These are phyloP conservation scores for Chorisops tibialis DNA, from an alignment of 2,888 invertebrate genomes.

Conservation along the genomic window DNA sequence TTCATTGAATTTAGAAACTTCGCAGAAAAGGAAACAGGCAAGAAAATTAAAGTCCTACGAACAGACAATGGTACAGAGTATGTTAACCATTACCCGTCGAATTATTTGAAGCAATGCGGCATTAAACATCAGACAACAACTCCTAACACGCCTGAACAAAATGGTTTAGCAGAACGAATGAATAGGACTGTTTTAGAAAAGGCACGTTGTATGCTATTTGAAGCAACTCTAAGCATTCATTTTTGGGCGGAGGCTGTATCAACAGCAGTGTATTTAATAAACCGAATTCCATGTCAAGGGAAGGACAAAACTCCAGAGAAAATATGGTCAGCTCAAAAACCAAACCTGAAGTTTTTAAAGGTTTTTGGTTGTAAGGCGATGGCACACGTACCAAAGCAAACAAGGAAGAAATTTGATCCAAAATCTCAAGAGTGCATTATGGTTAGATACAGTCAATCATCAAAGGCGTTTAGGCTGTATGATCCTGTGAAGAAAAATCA, in stretches of 20 bases:
- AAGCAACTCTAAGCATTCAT: too few species aligned
- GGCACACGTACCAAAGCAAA: slow-evolving; percentile 32
- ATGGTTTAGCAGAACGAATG: too few species aligned
- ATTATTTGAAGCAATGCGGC: too few species aligned
- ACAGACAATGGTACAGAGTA: slow-evolving; percentile 35
- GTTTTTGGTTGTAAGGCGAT: slow-evolving; percentile 32
- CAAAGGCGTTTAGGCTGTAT: slow-evolving; percentile 28
- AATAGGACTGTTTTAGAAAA: too few species aligned
- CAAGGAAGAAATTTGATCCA: slow-evolving; percentile 27
- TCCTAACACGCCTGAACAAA: too few species aligned
- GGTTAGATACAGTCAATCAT: slow-evolving; percentile 28
- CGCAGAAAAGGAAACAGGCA: slow-evolving; percentile 35
- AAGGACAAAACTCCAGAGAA: slow-evolving; percentile 30
- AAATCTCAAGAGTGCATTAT: slow-evolving; percentile 30
- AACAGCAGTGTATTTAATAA: too few species aligned
- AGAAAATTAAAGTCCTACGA: slow-evolving; percentile 33
- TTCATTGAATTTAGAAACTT: slow-evolving; percentile 33
- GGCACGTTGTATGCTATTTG: too few species aligned
- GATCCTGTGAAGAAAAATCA: not conserved
- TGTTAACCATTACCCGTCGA: too few species aligned
- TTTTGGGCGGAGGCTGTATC: too few species aligned
- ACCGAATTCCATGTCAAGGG: too few species aligned
- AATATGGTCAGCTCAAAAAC: slow-evolving; percentile 27
- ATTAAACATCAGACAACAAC: too few species aligned
- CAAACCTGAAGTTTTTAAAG: slow-evolving; percentile 27